Base-by-base conservation (phyloP, 2,113 vertebrate species). In the Columbina picui region DNA sequence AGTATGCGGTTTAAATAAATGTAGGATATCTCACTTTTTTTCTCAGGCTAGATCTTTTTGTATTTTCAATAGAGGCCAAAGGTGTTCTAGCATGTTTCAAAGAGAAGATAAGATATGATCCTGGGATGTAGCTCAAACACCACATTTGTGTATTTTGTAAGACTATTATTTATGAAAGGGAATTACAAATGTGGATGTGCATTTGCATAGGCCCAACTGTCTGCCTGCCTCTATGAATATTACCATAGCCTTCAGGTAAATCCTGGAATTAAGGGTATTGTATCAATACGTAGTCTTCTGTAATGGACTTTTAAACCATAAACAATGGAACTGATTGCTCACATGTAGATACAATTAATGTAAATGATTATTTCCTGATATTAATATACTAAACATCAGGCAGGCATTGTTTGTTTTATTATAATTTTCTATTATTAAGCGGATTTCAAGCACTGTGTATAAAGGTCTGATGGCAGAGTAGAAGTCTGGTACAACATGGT, bases 51-150 rank as follows among this genome's bases (percentile, higher is more conserved):
- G 45, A 65, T 69, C 4, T 75, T 90, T 77, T 68, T 60, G 18
- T 86, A 30, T 93, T 94, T 96, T 90, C 79, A 78, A 3, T n/a
- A 60, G 69, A 88, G 27, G 47, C 49, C 60, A 79, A 78, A 84
- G n/a, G 12, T 84, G 17, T 60, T 83, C 27, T 25, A 49, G 5
- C 13, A 2, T 70, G 60, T 89, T 86, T 93, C 64, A 69, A 89
- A 75, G 1, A 67, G 34, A 73, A 84, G 34, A 38, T 53, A 64
- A 53, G 57, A 32, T 34, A 45, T 11, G 26, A 86, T 73, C 32
- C 50, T 59, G 68, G 38, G 7, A 60, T 84, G 13, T 71, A 81
- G 75, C 39, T 91, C 57, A 82, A 82, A 61, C 19, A 26, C 22
- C 5, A 4, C 14, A 41, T 79, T 87, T 89, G 19, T 94, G 41